Evolutionary conservation across 2,113 vertebrate genomes (phyloP).

Genomic region (Odontophorus gujanensis): DNA sequence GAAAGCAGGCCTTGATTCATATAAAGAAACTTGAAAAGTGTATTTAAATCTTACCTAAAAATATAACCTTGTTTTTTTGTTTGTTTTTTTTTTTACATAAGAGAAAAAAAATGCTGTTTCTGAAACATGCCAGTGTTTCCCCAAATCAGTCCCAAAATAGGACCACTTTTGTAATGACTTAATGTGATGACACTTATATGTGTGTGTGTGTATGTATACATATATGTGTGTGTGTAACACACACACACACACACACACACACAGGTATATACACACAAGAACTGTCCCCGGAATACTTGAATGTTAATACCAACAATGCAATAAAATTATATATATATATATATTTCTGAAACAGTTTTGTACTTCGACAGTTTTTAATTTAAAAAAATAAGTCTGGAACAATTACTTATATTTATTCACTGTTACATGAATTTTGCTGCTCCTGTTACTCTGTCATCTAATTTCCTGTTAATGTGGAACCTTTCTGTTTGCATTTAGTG

Average conservation of each 20-base stretch:
- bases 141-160: neutral
- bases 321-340: too few relatives aligned
- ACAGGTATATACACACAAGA: too few relatives aligned
- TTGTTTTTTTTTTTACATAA: neutral
- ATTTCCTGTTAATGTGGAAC: neutral
- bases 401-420: neutral
- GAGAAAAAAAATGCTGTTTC: neutral
- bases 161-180: neutral
- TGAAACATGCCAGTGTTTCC: neutral
- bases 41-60: neutral
- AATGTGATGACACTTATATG: neutral
- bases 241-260: too few relatives aligned
- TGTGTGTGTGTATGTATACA: too few relatives aligned
- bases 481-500: neutral
- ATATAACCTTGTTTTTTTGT: neutral
- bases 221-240: too few relatives aligned
- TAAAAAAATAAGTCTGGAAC: neutral
- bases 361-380: neutral
- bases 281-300: too few relatives aligned
- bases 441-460: neutral
- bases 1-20: neutral
- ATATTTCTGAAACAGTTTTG: neutral
- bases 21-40: neutral
- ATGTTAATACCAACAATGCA: too few relatives aligned
- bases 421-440: neutral